A percentile compares a stretch with the other conserved stretches of the same genome.
Conservation (phyloP, 2,888 invertebrate species). For the Pilophorus perplexus region DNA sequence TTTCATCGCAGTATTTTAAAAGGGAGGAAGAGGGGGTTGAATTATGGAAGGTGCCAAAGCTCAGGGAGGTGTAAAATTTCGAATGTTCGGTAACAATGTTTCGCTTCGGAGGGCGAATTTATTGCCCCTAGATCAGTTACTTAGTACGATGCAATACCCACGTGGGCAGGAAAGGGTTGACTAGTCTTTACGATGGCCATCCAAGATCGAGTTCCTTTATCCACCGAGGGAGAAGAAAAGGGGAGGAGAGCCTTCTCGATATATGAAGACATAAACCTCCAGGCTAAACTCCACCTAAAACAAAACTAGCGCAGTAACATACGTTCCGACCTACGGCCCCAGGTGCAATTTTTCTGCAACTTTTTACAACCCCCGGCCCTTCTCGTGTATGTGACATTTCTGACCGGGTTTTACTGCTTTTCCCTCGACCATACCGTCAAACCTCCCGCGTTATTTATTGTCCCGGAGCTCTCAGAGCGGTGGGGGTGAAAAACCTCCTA, state of each 20-base stretch:
- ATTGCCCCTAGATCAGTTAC: constrained; percentile 39
- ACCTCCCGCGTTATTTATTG: constrained; percentile 40
- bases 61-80: constrained; percentile 37
- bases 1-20: constrained; percentile 37
- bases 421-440: constrained; percentile 24
- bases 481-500: constrained; percentile 26
- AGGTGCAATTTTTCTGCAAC: constrained; percentile 43
- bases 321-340: constrained; percentile 40
- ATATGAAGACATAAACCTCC: constrained; percentile 41
- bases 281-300: constrained; percentile 39
- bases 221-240: constrained; percentile 9
- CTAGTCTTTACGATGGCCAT: constrained; percentile 38
- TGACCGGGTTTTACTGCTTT: constrained; percentile 41
- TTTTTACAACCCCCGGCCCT: constrained; percentile 35
- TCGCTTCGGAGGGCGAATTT: constrained; percentile 28
- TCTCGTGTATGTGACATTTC: constrained; percentile 40
- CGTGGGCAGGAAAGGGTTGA: constrained; percentile 5
- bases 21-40: constrained; percentile 28
- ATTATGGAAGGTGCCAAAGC: constrained; percentile 36
- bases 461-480: background rate
- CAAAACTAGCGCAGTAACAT: constrained; percentile 42
- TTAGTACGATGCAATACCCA: constrained; percentile 20
- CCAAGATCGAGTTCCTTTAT: constrained; percentile 36
- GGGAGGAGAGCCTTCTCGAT: too few species aligned
- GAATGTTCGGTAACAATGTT: constrained; percentile 39